A percentile compares a stretch with the other conserved stretches of the same genome.
Conservation (phyloP, 2,797 vertebrate species). For the Nannoperca obscura region DNA sequence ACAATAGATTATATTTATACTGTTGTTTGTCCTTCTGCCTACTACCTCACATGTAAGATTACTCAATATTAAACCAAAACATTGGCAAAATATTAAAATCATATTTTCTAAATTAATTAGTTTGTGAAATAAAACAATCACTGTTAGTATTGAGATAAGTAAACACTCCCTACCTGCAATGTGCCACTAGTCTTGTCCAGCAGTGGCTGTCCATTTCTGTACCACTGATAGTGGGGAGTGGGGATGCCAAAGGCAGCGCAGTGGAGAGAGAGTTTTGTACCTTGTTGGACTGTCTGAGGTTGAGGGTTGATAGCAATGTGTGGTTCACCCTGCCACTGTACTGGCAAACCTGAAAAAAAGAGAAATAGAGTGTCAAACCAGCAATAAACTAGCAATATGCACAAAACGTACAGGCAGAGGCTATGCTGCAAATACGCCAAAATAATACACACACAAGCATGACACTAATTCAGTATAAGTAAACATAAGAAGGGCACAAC, state of each 20-base stretch:
- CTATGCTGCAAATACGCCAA: neutral
- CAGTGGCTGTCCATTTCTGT: conserved; percentile 86
- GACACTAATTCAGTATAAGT: neutral
- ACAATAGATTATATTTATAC: conserved; percentile 28
- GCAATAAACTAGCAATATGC: neutral
- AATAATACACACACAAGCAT: neutral
- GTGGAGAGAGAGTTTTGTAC: conserved; percentile 76
- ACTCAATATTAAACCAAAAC: conserved; percentile 22
- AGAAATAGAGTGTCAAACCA: conserved; percentile 12
- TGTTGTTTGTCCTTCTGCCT: neutral
- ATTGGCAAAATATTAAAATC: conserved; percentile 47
- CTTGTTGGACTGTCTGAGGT: conserved; percentile 74
- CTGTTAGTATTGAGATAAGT: conserved; percentile 11
- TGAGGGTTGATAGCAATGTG: conserved; percentile 84
- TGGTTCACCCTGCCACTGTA: conserved; percentile 87
- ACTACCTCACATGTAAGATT: neutral
- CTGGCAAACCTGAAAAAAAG: conserved; percentile 75
- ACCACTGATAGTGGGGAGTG: conserved; percentile 89
- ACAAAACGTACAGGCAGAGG: neutral
- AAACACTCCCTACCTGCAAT: conserved; percentile 80
- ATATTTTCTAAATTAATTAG: neutral
- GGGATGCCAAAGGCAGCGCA: conserved; percentile 89
- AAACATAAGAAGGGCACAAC: neutral
- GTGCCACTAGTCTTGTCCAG: conserved; percentile 76
- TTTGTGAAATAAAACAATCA: conserved; percentile 26